Percentiles rank a stretch among this genome's conserved stretches.
Conservation (phyloP, 2,888 invertebrate genomes). For the Polymixis lichenea region DNA sequence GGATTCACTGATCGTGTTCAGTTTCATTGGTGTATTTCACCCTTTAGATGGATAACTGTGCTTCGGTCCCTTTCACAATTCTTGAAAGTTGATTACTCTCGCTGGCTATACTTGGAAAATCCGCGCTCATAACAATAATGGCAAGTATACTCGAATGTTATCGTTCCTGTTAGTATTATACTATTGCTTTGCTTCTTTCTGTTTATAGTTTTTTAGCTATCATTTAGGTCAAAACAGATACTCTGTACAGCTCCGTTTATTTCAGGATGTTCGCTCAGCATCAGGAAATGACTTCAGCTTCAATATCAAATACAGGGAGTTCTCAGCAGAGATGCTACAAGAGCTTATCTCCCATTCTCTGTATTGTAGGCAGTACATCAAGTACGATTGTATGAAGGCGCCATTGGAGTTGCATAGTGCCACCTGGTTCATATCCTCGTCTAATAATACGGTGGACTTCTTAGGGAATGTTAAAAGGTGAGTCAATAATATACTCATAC, state of each 20-base stretch:
- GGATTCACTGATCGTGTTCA: too few relatives aligned
- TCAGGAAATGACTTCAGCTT: conserved; percentile 95
- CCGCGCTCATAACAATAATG: neutral
- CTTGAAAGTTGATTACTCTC: too few relatives aligned
- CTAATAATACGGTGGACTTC: conserved; percentile 95
- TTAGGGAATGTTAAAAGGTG: conserved; percentile 95
- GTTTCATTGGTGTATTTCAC: too few relatives aligned
- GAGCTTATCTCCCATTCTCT: conserved; percentile 97
- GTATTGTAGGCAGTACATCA: conserved; percentile 96
- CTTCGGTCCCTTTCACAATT: too few relatives aligned
- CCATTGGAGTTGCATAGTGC: conserved; percentile 96
- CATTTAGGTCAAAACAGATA: neutral
- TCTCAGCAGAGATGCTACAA: conserved; percentile 97
- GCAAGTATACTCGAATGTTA: conserved; percentile 17
- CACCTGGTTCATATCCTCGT: conserved; percentile 97
- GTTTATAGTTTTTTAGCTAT: neutral
- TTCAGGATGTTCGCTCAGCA: conserved; percentile 94
- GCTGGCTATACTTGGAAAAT: too few relatives aligned
- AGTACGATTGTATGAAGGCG: conserved; percentile 97
- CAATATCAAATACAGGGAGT: conserved; percentile 96
- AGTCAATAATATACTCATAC: neutral
- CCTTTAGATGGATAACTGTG: too few relatives aligned
- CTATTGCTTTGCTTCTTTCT: neutral
- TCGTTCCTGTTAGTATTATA: too few relatives aligned
- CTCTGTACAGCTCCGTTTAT: neutral